Evolutionary conservation across 1,140 invertebrate genomes (phyloP), one percentile per base, ranked within the genome.

Genomic region (Thrips palmi): DNA sequence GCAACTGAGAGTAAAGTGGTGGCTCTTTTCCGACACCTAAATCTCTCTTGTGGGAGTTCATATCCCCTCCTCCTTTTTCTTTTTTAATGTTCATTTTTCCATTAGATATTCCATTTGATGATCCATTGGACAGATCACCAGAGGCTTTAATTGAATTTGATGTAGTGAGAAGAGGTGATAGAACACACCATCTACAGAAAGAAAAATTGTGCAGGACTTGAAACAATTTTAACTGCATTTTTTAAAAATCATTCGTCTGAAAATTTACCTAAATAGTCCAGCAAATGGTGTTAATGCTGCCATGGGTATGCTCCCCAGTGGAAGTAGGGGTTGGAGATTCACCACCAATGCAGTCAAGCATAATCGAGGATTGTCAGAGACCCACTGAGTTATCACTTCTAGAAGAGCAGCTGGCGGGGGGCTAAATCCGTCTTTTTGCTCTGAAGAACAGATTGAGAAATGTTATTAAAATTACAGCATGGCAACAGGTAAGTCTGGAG

Each of bases 241-340:
- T 27, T 21, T 7, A 6, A 6, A 27, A 18, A 28, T 11, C 14
- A 37, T 15, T 28, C 20, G 17, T 5, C 32, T 33, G 11, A 40
- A 2, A 15, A 41, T 18, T 44, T 46, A 50, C 48, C 46, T 66
- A 37, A 83, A 67, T 3, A 85, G 59, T 1, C 79, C 81, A 11
- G 77, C 72, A 29, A 83, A 65, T 0, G 81, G 79, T n/a, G 78
- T 78, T 1, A 80, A 71, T 2, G 77, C 74, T 11, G 78, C 72
- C 79, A 84, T 84, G 0, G 78, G 72, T 40, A 84, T 83, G 3
- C 75, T 74, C 12, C 78, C 79, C 25, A 63, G 68, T 0, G 80
- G 79, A 19, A 84, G 50, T 4, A 71, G 64, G 12, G 72, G 63
- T 44, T 74, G 71, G 37, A 52, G 40, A 39, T 54, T 50, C 18